Conservation (phyloP, 2,113 vertebrate species). For the Pseudopipra pipra region DNA sequence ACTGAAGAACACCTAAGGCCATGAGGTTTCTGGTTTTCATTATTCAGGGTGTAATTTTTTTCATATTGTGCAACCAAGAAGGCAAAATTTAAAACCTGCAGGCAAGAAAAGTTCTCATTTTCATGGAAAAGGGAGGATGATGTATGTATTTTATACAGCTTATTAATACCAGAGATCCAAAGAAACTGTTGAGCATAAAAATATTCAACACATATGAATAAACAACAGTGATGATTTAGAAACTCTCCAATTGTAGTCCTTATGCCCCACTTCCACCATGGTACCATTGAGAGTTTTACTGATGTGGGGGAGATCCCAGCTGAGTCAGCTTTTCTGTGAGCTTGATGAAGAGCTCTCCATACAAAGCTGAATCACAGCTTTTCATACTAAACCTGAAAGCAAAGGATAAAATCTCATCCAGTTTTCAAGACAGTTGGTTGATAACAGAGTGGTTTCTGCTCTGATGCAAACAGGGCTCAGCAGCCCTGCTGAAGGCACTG, state of each 20-base stretch:
- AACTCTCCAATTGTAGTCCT: fast-evolving
- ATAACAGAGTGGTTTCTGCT: not conserved
- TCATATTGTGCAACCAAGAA: not conserved
- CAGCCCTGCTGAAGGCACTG: not conserved
- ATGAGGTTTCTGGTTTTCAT: not conserved
- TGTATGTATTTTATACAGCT: not conserved
- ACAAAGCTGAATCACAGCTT: not conserved
- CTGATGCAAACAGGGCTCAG: not conserved
- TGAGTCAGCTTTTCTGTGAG: not conserved
- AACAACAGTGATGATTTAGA: not conserved
- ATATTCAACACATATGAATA: not conserved
- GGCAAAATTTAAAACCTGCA: not conserved
- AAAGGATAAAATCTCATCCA: not conserved
- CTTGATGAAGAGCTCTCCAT: not conserved
- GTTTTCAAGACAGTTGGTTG: not conserved
- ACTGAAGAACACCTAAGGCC: not conserved
- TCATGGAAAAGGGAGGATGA: not conserved
- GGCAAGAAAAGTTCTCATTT: not conserved
- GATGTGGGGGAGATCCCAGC: not conserved
- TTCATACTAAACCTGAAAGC: not conserved
- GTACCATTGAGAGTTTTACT: not conserved
- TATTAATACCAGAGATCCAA: not conserved
- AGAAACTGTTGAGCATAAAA: not conserved
- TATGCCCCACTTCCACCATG: not conserved
- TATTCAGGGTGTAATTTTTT: not conserved